phyloP scores from a whole-genome alignment of 2,113 vertebrate species.

The Poecilia latipinna region DNA sequence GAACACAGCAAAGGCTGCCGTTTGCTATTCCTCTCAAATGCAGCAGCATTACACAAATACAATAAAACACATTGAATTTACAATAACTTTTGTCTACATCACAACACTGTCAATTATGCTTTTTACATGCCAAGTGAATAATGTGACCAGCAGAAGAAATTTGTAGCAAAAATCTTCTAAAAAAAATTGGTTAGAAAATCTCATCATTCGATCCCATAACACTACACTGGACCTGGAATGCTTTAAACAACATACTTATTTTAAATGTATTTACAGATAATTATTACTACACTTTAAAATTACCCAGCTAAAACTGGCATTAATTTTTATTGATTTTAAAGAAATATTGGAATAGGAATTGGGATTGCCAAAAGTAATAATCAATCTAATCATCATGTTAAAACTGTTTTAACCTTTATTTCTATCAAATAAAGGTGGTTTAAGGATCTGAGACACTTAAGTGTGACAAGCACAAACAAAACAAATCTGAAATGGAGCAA shows the following conservation, averaged over 20 bases:
- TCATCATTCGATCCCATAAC: neutral
- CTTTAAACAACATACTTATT: neutral
- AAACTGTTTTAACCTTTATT: no score
- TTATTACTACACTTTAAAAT: no score
- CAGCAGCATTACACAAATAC: slow-evolving; percentile 7
- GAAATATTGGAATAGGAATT: no score
- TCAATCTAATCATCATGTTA: no score
- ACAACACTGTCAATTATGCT: neutral
- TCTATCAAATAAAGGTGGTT: no score
- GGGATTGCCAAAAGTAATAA: no score
- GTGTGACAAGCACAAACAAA: no score
- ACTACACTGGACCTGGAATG: slow-evolving; percentile 4
- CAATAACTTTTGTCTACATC: slow-evolving; percentile 10
- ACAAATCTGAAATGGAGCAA: no score
- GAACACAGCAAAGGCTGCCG: slow-evolving; percentile 7
- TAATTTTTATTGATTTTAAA: no score
- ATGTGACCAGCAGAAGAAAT: neutral
- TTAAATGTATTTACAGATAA: neutral
- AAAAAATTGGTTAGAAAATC: no score
- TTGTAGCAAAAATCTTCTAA: neutral
- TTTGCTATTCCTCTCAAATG: slow-evolving; percentile 11
- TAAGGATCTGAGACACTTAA: no score
- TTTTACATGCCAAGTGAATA: neutral
- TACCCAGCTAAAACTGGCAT: no score
- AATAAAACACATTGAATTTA: slow-evolving; percentile 1